Base-by-base conservation (phyloP, 30 jellyfish, hydroid and myxozoan genomes). In the Calvadosia cruxmelitensis region DNA sequence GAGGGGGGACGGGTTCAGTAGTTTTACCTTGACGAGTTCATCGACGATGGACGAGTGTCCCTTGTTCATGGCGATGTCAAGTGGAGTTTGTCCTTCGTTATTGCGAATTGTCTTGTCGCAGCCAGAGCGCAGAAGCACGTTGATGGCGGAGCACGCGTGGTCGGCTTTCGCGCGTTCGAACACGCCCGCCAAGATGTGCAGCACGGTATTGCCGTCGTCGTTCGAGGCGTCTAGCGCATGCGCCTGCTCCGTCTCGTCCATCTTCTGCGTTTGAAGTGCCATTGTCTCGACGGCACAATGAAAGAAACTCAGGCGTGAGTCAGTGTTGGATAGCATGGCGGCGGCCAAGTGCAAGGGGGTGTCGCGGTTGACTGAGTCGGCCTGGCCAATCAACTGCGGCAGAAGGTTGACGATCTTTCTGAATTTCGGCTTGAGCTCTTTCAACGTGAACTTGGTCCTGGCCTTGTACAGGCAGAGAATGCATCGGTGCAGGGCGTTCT, bases 311-410 rank as follows among this genome's bases (percentile, higher is more conserved):
- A 87, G 85, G 31, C 94, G 36, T 28, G 89, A 79, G 30, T 87
- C 96, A 0, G 96, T 80, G 63, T 74, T 87, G 23, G 71, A 66
- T n/a, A 87, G 77, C 93, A 87, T 72, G 29, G 94, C 72, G 16
- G 96, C 96, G 0, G 96, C 96, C 32, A 84, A 64, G 66, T 79
- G 96, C 51, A 87, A 50, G 31, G 96, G 96, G 1, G 96, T 87
- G 71, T 80, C 94, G 27, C 80, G 64, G 75, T 80, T 80, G 24
- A 80, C 86, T 20, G 67, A 29, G 53, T 87, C 96, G 3, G 94
- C 81, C 69, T 71, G 12, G 25, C 81, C 52, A 63, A 87, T 27
- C 34, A 87, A 36, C 68, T 75, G 78, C 25, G 93, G 66, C 62
- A 87, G 67, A 67, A 80, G 49, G 2, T 81, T 34, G 29, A 82